Conservation (phyloP, 2,797 vertebrate species). For the Limnodromus scolopaceus region DNA sequence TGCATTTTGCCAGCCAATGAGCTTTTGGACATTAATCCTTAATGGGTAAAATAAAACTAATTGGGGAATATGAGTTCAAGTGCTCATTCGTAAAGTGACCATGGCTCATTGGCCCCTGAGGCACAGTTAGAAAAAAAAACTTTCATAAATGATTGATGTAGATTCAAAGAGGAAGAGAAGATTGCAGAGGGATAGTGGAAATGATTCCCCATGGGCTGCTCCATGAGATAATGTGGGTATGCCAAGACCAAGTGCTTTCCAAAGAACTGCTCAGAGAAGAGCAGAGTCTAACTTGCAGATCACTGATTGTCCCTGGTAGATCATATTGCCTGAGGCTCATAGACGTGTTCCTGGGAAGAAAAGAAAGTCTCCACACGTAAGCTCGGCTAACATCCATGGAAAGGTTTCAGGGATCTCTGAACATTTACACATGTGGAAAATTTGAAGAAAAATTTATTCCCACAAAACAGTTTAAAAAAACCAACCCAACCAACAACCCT, state of each 20-base stretch:
- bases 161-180: constrained; percentile 1
- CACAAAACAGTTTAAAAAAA: accelerated
- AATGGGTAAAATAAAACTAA: constrained; percentile 66
- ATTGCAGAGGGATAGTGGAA: not conserved
- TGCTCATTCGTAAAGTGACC: constrained; percentile 39
- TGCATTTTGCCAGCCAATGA: constrained; percentile 24
- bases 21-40: constrained; percentile 54
- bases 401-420: not conserved
- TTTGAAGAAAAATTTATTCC: not conserved
- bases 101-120: constrained; percentile 32
- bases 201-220: not conserved
- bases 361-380: not conserved
- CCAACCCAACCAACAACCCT: not conserved
- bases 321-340: accelerated
- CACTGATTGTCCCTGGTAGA: not conserved
- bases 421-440: not conserved
- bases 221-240: not conserved
- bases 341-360: not conserved
- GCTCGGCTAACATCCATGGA: not conserved
- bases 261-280: not conserved
- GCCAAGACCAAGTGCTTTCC: not conserved
- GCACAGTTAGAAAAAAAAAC: constrained; percentile 31
- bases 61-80: constrained; percentile 49
- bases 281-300: not conserved
- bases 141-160: constrained; percentile 34